Percentiles rank a stretch among this genome's conserved stretches.
phyloP scores from a whole-genome alignment of 2,797 vertebrate species.

The Mormyrus proboscirostris region DNA sequence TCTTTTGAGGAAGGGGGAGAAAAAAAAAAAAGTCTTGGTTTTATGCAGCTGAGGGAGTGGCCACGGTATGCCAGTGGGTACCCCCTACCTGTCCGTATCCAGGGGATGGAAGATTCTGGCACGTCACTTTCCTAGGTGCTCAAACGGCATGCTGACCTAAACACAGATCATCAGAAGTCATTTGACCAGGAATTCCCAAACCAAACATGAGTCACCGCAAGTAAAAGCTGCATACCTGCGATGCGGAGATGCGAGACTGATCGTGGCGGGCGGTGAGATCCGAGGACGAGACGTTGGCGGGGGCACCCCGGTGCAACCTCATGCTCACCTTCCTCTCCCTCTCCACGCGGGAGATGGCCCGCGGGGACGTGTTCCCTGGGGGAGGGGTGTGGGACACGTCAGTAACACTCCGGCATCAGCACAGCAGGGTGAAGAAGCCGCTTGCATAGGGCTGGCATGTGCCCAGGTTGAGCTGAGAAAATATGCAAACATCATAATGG shows the following conservation, averaged over 20 bases:
- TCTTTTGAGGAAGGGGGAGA: background rate
- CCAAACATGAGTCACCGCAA: background rate
- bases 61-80: background rate
- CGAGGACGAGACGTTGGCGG: constrained; percentile 88
- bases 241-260: constrained; percentile 87
- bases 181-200: background rate
- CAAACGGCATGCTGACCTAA: constrained; percentile 95
- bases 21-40: background rate
- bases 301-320: constrained; percentile 90
- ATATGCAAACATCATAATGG: background rate
- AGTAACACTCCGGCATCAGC: background rate
- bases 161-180: background rate
- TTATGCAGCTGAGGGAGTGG: background rate
- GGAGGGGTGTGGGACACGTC: background rate
- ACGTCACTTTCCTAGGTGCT: constrained; percentile 92
- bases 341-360: constrained; percentile 86
- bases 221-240: constrained; percentile 67
- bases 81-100: constrained; percentile 57
- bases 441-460: background rate
- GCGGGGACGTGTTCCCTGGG: constrained; percentile 85
- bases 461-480: background rate
- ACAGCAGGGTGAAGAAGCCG: background rate
- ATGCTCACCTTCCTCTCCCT: constrained; percentile 94
- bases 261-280: constrained; percentile 89
- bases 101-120: constrained; percentile 39